Evolutionary conservation across 2,888 invertebrate genomes (phyloP), one percentile per base, ranked within the genome.

Genomic region (Smittia sp.): DNA sequence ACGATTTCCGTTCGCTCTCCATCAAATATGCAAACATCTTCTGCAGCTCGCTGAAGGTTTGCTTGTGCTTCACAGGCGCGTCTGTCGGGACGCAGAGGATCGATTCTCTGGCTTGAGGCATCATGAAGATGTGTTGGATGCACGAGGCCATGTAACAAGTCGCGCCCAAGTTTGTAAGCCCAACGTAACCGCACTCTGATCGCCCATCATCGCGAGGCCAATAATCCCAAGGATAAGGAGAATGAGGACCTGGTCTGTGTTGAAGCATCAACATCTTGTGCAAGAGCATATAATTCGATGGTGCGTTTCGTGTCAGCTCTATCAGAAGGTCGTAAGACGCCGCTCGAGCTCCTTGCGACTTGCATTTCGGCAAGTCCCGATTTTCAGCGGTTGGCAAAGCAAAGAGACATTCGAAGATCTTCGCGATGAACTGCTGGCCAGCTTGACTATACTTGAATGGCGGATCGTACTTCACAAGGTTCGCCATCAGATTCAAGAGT

Each of bases 111-210:
- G 95, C 94, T 79, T 93, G 93, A 3, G 96, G 96, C 91, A 97
- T 95, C 96, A 97, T 97, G 81, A 94, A 97, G 76, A 97, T 84
- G 82, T 97, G 97, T 81, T 97, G 97, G 89, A 97, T 93, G 79
- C 96, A 96, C 1, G 96, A 94, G 9, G 97, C 97, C 95, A 97
- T 95, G 82, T 97, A 97, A 81, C 97, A 97, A 0, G 97, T 97
- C 25, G 97, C 97, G 25, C 97, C 97, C 15, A 97, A 85, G 83
- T 97, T 97, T 0, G 96, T 95, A 2, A 97, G 85, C 0, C 97
- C 97, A 0, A 96, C 96, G 82, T 94, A 96, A 11, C 97, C 97
- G 81, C 95, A 96, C 79, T 94, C 94, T 0, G 96, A 92, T 1
- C 97, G 87, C 0, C 95, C 94, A 80, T 96, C 97, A 79, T 97